A percentile compares a stretch with the other conserved stretches of the same genome.
Evolutionary conservation across 2,113 vertebrate species (phyloP).

Genomic region (Mormoops blainvillei): DNA sequence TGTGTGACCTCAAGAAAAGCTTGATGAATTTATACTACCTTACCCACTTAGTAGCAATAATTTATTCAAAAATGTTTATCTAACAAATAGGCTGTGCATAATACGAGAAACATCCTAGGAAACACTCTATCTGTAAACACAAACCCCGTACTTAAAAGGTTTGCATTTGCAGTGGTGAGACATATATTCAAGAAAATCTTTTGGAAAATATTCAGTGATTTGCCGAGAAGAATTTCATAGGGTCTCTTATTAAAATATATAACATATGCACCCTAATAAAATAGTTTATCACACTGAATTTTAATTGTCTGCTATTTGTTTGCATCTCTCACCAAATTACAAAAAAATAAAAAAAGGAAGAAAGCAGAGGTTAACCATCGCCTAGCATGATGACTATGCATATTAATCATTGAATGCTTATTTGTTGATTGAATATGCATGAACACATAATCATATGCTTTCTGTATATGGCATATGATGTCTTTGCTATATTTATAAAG

Average conservation of each 20-base stretch:
- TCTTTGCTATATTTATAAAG: background rate
- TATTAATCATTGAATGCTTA: background rate
- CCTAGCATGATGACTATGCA: background rate
- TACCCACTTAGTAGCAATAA: background rate
- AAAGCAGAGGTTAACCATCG: background rate
- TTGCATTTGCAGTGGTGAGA: background rate
- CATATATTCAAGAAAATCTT: background rate
- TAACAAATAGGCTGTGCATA: background rate
- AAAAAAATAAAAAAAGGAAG: background rate
- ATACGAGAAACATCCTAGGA: background rate
- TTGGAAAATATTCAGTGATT: background rate
- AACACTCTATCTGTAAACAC: background rate
- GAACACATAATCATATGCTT: background rate
- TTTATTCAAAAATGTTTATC: background rate
- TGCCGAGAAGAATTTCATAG: background rate
- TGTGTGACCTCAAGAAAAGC: background rate
- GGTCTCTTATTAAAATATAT: background rate
- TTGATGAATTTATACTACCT: background rate
- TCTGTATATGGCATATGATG: background rate
- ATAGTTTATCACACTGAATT: background rate
- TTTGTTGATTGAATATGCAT: constrained; percentile 21
- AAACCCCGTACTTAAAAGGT: background rate
- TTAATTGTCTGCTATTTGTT: constrained; percentile 28
- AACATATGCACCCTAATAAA: background rate
- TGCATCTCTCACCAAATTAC: background rate